Percentiles rank a stretch among this genome's conserved stretches.
Evolutionary conservation across 2,113 vertebrate species (phyloP).

Genomic region (Damaliscus lunatus): DNA sequence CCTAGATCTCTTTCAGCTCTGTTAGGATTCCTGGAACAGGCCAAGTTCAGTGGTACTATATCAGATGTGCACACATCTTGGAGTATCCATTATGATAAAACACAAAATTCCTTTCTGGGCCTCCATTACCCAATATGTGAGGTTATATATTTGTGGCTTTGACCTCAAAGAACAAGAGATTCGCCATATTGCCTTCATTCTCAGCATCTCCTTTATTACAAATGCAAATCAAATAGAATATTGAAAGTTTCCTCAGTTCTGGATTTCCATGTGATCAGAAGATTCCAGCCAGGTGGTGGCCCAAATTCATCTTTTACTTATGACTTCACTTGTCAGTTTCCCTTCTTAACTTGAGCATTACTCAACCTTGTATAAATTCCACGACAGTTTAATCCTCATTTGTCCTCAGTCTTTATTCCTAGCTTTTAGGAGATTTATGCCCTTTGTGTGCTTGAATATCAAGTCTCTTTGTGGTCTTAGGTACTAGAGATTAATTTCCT

Average conservation of each 20-base stretch:
- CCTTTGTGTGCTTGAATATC: neutral
- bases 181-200: neutral
- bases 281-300: neutral
- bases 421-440: neutral
- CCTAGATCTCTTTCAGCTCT: neutral
- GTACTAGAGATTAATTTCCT: neutral
- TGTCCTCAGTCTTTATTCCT: neutral
- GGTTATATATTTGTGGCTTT: neutral
- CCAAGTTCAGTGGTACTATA: neutral
- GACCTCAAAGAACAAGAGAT: neutral
- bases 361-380: neutral
- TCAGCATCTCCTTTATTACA: neutral
- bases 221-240: neutral
- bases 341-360: neutral
- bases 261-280: neutral
- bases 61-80: neutral
- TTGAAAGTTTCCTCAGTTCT: neutral
- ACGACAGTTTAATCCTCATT: neutral
- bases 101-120: neutral
- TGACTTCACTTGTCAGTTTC: neutral
- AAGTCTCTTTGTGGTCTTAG: neutral
- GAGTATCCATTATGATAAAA: neutral
- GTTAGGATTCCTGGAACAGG: neutral
- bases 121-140: neutral
- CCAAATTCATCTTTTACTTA: neutral